Percentiles rank a stretch among this genome's conserved stretches.
Evolutionary conservation across 2,797 vertebrate species (phyloP).

Genomic region (Anabas testudineus): DNA sequence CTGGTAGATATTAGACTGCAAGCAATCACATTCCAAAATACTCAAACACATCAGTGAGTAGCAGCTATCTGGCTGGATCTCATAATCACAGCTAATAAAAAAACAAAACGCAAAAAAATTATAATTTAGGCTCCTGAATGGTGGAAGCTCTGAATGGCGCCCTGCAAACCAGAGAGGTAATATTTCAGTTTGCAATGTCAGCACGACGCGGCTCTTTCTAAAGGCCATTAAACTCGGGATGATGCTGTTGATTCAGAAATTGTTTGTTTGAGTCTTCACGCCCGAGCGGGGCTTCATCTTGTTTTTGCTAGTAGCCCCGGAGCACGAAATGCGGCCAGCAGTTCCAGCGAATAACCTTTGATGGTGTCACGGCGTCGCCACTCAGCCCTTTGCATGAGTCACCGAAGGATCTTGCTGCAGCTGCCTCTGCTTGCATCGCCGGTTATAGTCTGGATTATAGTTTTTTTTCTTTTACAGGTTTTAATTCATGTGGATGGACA

Average conservation of each 20-base stretch:
- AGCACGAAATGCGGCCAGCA: constrained; percentile 38
- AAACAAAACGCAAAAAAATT: too few relatives aligned
- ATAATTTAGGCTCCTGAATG: too few relatives aligned
- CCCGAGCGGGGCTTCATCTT: constrained; percentile 57
- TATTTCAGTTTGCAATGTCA: constrained; percentile 21
- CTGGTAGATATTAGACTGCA: constrained; percentile 25
- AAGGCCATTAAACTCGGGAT: constrained; percentile 32
- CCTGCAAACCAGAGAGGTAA: constrained; percentile 22
- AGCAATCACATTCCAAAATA: constrained; percentile 26
- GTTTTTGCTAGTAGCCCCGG: constrained; percentile 26
- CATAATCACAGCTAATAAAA: constrained; percentile 18
- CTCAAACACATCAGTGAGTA: constrained; percentile 28
- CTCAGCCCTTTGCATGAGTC: constrained; percentile 23
- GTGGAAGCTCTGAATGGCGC: constrained; percentile 27
- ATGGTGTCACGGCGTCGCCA: constrained; percentile 13
- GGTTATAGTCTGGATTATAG: constrained; percentile 29
- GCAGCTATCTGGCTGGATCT: constrained; percentile 11
- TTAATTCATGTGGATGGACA: background rate
- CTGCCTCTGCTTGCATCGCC: constrained; percentile 21
- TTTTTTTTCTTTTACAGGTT: constrained; percentile 15
- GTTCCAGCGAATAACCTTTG: constrained; percentile 27
- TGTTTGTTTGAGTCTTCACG: constrained; percentile 57
- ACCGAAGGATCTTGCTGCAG: constrained; percentile 15
- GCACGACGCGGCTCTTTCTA: constrained; percentile 27
- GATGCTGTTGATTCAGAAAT: constrained; percentile 52